Conservation (phyloP, 2,797 vertebrate genomes). For the Hemibagrus guttatus region DNA sequence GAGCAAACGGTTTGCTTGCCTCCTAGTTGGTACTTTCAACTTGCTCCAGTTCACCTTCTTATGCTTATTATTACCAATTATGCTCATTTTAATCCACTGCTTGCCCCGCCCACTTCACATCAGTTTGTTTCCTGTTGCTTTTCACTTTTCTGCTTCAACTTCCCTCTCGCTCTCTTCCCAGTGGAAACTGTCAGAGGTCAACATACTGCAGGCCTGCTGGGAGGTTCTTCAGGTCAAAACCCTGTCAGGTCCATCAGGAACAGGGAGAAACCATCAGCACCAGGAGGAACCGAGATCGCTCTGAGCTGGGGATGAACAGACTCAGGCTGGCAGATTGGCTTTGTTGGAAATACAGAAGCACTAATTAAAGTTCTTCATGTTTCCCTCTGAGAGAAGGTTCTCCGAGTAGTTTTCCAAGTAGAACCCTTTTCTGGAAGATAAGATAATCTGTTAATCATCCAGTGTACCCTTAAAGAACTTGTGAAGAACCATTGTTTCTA, state of each 20-base stretch:
- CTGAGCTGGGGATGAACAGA: neutral
- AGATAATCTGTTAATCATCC: neutral
- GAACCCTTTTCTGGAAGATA: neutral
- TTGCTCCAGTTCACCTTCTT: neutral
- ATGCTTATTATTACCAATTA: neutral
- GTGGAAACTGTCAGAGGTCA: neutral
- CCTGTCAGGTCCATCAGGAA: no score
- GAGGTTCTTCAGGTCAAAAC: constrained; percentile 12
- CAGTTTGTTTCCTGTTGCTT: neutral
- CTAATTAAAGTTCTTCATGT: neutral
- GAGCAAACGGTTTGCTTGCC: neutral
- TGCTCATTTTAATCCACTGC: neutral
- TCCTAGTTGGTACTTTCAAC: neutral
- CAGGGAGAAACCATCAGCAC: neutral
- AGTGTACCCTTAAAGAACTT: neutral
- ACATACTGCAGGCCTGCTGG: neutral
- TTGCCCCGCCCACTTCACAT: neutral
- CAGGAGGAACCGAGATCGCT: neutral
- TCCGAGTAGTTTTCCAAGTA: neutral
- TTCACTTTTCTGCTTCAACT: neutral
- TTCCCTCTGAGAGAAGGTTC: neutral
- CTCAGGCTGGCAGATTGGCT: neutral
- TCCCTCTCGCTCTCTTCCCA: neutral
- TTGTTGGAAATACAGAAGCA: neutral
- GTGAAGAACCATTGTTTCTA: neutral